Base-by-base conservation (phyloP, 2,797 vertebrate genomes). In the Silurus lanzhouensis region DNA sequence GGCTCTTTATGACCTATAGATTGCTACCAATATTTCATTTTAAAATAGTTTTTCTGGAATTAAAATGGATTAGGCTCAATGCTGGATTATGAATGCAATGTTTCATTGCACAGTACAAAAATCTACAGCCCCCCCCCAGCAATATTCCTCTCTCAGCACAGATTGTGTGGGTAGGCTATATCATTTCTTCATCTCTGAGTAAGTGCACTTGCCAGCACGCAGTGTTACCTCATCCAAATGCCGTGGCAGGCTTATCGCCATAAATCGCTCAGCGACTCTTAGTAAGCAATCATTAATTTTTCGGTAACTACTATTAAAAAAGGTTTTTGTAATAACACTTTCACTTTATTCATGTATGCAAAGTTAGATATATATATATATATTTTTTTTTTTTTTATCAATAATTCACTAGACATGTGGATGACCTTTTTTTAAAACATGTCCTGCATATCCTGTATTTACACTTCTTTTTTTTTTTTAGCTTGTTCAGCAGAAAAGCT, bases 101-200 rank as follows among this genome's bases (percentile, higher is more conserved):
- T 70, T 88, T 76, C 48, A 60, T 55, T 83, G 82, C 44, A 27
- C 57, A 64, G 75, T 82, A 27, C 72, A 83, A 80, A 88, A 88
- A 86, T 83, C 68, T 75, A 77, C 81, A 63, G 46, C 85, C 75
- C 74, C 46, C 81, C 75, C 74, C 80, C 78, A 82, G 84, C 80
- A 83, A 82, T 75, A 71, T 85, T 85, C 84, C 79, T 84, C 81
- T 84, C 86, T 83, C 83, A 77, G 78, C 84, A 87, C 84, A 78
- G 86, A 86, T 85, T 88, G 89, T 88, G 89, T 90, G 89, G 84
- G 89, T 81, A 89, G 87, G 84, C 86, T 86, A 89, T 86, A 88
- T 86, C 9, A 86, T 89, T 87, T 86, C 80, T 90, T 83, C 87
- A 88, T 87, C 83, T 87, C 87, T 87, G 82, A 88, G 81, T 83